Conservation (phyloP, 2,888 invertebrate genomes). For the Drosophila siamana region DNA sequence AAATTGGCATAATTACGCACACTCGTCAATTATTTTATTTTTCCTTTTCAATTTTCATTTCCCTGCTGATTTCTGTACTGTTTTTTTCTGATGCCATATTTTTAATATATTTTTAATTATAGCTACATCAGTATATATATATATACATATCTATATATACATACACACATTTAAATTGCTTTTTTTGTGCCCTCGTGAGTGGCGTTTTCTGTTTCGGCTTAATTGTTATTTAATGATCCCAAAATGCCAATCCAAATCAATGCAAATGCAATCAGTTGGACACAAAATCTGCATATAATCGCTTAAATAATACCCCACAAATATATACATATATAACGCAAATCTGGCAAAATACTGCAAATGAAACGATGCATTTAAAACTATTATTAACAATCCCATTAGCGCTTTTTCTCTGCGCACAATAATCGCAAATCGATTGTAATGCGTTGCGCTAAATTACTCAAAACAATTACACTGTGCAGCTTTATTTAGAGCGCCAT, state of each 20-base stretch:
- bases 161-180: constrained; percentile 2
- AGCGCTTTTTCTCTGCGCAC: neutral
- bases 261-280: constrained; percentile 19
- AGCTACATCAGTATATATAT: constrained; percentile 6
- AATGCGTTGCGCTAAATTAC: constrained; percentile 1
- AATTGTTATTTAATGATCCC: constrained; percentile 22
- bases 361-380: constrained; percentile 3
- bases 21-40: constrained; percentile 21
- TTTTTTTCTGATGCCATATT: no score
- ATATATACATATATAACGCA: neutral
- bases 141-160: neutral
- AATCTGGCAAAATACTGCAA: neutral
- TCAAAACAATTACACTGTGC: neutral
- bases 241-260: constrained; percentile 14
- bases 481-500: neutral
- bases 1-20: constrained; percentile 55
- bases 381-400: constrained; percentile 14
- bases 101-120: constrained; percentile 11
- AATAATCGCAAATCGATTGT: constrained; percentile 13
- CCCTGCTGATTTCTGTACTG: neutral
- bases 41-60: neutral
- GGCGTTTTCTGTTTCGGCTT: constrained; percentile 5
- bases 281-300: constrained; percentile 8
- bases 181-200: constrained; percentile 1
- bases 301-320: neutral